Base-by-base conservation (phyloP, 2,113 vertebrate species). In the Ctenomys sociabilis region DNA sequence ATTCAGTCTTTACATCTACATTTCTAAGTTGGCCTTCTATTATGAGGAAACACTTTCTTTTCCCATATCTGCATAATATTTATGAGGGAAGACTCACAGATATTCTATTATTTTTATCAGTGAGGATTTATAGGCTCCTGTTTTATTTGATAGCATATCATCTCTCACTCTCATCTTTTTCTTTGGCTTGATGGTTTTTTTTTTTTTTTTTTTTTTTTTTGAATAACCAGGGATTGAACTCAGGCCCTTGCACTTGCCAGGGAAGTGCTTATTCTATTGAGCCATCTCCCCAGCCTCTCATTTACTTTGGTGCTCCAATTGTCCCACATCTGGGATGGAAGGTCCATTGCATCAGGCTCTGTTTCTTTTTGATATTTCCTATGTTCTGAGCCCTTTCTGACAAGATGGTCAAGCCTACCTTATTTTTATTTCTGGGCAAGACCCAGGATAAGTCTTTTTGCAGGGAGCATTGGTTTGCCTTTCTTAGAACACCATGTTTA, bases 291-390 rank as follows among this genome's bases (percentile, higher is more conserved):
- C n/a, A n/a, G n/a, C n/a, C n/a, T n/a, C n/a, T 92, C 63, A 30
- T 63, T 94, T 64, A 70, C 72, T 85, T 96, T 89, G 24, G 66
- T 91, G 73, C 3, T 64, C 28, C 43, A 30, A 30, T 73, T 2
- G 0, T 75, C 49, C 63, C n/a, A 30, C 72, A 45, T 94, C 86
- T 93, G 80, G 64, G 73, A 87, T 83, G 54, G 61, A 94, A 95
- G 13, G 19, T 35, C 40, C 19, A 83, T 37, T 37, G 52, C 70
- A 70, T 81, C 57, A 83, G 37, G 37, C 40, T 88, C n/a, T 70
- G 11, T 77, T 45, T 45, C 63, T 81, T 95, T 86, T 85, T 59
- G 61, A 73, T 30, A 57, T 73, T 52, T n/a, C 16, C 35, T 22
- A 9, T 91, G 78, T n/a, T 61, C 7, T 63, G 73, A 90, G 37